Conservation (phyloP, 2,113 vertebrate species). For the Sinosuthora webbiana region DNA sequence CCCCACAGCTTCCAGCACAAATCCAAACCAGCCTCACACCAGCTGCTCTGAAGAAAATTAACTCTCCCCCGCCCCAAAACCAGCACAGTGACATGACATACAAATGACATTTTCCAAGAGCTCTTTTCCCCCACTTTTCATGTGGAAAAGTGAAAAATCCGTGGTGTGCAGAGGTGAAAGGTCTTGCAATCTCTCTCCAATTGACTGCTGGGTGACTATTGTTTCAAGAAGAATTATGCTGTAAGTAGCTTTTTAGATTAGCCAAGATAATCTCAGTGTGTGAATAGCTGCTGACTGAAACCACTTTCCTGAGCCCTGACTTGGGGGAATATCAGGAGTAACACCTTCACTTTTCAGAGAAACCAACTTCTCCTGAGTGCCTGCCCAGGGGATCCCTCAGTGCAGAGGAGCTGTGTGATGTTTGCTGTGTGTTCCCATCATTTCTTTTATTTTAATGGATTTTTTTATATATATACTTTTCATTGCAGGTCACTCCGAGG, state of each 20-base stretch:
- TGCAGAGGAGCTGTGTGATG: neutral
- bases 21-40: neutral
- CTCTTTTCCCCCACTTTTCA: neutral
- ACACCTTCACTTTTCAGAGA: neutral
- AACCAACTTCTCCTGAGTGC: neutral
- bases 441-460: neutral
- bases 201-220: constrained; percentile 28
- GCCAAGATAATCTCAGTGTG: constrained; percentile 41
- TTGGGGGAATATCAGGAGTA: neutral
- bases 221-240: constrained; percentile 36
- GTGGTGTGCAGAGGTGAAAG: neutral
- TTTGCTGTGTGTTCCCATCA: neutral
- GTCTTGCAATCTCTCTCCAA: neutral
- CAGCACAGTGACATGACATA: neutral
- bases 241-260: constrained; percentile 59
- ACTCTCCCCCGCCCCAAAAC: neutral
- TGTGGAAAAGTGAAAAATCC: neutral
- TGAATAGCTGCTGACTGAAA: constrained; percentile 35
- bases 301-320: neutral
- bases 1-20: neutral
- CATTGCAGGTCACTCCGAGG: constrained; percentile 70
- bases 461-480: neutral
- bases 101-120: neutral
- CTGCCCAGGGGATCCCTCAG: neutral
- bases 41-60: neutral